Conservation (phyloP, 2,113 vertebrate genomes). For the Pygoscelis adeliae region DNA sequence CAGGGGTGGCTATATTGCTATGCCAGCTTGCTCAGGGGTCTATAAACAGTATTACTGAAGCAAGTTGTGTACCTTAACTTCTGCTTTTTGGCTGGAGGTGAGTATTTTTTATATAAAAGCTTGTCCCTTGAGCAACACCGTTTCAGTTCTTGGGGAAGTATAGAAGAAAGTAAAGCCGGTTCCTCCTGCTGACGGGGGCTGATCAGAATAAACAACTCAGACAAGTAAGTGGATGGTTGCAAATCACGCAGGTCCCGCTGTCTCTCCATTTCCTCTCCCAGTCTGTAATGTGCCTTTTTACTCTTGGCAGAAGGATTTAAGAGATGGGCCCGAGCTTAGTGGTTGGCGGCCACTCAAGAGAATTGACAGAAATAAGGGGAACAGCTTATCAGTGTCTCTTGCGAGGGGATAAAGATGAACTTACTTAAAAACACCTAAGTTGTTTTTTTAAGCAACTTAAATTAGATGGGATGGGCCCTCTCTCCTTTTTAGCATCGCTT, state of each 20-base stretch:
- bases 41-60: not conserved
- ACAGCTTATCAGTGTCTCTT: not conserved
- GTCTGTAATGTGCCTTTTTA: not conserved
- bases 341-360: not conserved
- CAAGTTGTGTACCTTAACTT: not conserved
- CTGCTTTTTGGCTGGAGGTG: not conserved
- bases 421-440: not conserved
- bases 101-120: not conserved
- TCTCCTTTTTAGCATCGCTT: not conserved
- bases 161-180: not conserved
- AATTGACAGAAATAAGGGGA: not conserved
- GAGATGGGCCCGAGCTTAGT: rapidly evolving
- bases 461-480: not conserved
- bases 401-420: not conserved
- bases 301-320: not conserved
- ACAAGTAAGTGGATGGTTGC: not conserved
- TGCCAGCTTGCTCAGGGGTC: not conserved
- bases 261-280: not conserved
- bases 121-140: not conserved
- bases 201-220: not conserved
- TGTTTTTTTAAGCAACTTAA: not conserved
- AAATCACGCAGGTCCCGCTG: not conserved
- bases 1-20: not conserved
- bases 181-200: not conserved
- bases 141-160: not conserved